Percentiles rank a stretch among this genome's conserved stretches.
Evolutionary conservation across 1,140 invertebrate species (phyloP).

Genomic region (fruit fly (Drosophila melanogaster)): DNA sequence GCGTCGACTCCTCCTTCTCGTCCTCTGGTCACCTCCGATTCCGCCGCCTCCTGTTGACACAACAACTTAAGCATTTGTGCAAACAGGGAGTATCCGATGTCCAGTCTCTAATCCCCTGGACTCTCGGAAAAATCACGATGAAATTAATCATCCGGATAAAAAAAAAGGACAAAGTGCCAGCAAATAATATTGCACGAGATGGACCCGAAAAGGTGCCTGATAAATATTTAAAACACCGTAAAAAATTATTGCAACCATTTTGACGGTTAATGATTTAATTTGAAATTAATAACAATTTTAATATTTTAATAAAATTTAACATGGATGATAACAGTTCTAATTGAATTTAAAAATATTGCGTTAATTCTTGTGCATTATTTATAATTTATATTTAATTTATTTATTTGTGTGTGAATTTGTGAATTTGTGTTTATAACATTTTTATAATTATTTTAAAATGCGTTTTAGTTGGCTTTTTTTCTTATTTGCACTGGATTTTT

Average conservation of each 20-base stretch:
- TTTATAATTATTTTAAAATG: neutral
- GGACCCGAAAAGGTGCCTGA: conserved; percentile 18
- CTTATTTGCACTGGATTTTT: too few species aligned
- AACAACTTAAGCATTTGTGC: conserved; percentile 77
- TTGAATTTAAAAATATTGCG: too few species aligned
- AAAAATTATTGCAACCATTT: neutral
- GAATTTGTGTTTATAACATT: too few species aligned
- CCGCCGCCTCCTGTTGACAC: conserved; percentile 61
- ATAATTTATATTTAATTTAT: too few species aligned
- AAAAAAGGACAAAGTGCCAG: conserved; percentile 18
- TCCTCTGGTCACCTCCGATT: conserved; percentile 4
- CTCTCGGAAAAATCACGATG: conserved; percentile 38
- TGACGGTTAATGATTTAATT: neutral
- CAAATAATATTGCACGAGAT: conserved; percentile 44
- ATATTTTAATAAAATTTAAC: too few species aligned
- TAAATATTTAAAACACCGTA: conserved; percentile 7
- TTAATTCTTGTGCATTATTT: too few species aligned
- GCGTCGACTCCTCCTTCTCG: conserved; percentile 23
- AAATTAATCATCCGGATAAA: conserved; percentile 50
- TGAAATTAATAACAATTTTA: too few species aligned
- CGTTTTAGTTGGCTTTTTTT: neutral
- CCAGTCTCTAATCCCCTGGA: conserved; percentile 50
- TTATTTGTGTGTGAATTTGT: too few species aligned
- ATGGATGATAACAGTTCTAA: too few species aligned
- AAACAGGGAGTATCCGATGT: conserved; percentile 65